Conservation (phyloP, 2,888 invertebrate genomes). For the Smittia aterrima region DNA sequence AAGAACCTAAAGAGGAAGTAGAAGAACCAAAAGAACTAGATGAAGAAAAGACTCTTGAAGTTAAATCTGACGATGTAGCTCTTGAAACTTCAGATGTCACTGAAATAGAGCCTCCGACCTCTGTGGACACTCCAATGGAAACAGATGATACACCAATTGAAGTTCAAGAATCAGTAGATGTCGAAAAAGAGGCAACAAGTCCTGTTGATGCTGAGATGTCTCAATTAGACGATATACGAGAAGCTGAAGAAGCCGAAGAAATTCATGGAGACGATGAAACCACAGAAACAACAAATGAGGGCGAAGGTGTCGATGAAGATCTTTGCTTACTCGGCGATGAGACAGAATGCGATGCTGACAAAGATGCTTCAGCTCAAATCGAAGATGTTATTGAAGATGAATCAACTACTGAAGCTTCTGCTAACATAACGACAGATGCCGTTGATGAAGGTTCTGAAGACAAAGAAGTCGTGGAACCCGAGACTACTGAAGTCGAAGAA, state of each 20-base stretch:
- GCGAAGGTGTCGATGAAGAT: slow-evolving; percentile 64
- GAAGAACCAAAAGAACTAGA: slow-evolving; percentile 43
- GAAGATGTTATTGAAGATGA: slow-evolving; percentile 52
- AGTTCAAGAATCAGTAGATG: background rate
- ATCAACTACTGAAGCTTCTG: slow-evolving; percentile 34
- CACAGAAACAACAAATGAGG: slow-evolving; percentile 45
- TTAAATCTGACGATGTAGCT: slow-evolving; percentile 35
- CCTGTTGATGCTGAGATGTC: background rate
- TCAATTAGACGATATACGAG: background rate
- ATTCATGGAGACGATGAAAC: background rate
- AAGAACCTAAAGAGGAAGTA: slow-evolving; percentile 14
- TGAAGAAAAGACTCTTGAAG: slow-evolving; percentile 43
- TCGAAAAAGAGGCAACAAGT: too few relatives aligned
- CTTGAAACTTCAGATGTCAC: background rate
- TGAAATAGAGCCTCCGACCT: background rate
- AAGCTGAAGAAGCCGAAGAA: background rate
- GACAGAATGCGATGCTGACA: slow-evolving; percentile 69
- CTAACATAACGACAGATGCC: slow-evolving; percentile 39
- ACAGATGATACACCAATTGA: slow-evolving; percentile 24
- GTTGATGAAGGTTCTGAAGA: slow-evolving; percentile 42
- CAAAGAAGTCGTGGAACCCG: slow-evolving; percentile 26
- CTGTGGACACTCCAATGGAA: slow-evolving; percentile 30
- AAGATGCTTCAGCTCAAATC: slow-evolving; percentile 56
- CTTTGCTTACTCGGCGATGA: slow-evolving; percentile 67
- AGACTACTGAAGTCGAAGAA: slow-evolving; percentile 46